Evolutionary conservation across 2,113 vertebrate species (phyloP), one percentile per base, ranked within the genome.

Genomic region (Xiphophorus hellerii): DNA sequence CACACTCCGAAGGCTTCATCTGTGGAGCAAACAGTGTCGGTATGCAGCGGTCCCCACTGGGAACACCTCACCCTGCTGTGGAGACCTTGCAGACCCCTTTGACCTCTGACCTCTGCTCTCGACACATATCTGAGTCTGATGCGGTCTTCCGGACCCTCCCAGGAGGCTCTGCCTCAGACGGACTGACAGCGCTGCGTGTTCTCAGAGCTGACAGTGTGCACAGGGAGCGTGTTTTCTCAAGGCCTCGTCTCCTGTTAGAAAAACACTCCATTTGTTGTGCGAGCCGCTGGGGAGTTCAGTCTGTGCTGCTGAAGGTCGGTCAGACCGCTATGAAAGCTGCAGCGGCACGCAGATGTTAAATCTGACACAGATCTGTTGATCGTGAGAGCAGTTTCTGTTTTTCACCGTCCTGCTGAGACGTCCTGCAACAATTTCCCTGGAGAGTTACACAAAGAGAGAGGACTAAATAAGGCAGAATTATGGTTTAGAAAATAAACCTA

Each of bases 31-130:
- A 29, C 64, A 58, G 54, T 71, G 71, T 42, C 74, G 72, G 30
- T 20, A 71, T 69, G 42, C 48, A 66, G 33, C 63, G 0, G 74
- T 65, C 33, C 64, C 64, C 29, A 33, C 74, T 80, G 80, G 75
- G 78, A 86, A 83, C 80, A 31, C 84, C 62, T 58, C 78, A 58
- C 69, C 73, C 54, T 2, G 25, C 61, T 75, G 77, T 76, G 62
- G 74, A 82, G 76, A 28, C 60, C 62, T 68, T 13, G 27, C 30
- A 64, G 25, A 0, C 44, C 65, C 39, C 58, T n/a, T 1, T 0
- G 42, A 87, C 74, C 74, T 29, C 30, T 63, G 62, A 84, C 84
- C 83, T 83, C 62, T 84, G 74, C 74, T 64, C 87, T 77, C 84
- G 64, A 72, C 84, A 68, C 28, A 14, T 71, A 78, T 90, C 82